These are phyloP conservation scores for Horisme vitalbata DNA, from an alignment of 2,888 invertebrate genomes.

Conservation along the genomic window DNA sequence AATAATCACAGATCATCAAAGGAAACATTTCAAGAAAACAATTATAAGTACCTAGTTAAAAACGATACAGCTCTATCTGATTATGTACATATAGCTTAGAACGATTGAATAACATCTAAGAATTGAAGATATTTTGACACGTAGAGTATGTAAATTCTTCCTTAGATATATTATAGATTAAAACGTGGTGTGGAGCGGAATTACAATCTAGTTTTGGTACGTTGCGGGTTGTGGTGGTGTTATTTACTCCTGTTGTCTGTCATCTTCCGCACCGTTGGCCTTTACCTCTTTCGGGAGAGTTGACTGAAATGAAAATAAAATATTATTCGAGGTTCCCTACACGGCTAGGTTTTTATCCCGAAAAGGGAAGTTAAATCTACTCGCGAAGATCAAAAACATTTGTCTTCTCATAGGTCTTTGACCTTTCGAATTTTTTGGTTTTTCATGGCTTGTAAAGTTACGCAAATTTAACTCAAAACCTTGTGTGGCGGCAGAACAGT, in stretches of 20 bases:
- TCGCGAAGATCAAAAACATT: too few species aligned
- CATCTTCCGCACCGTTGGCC: constrained; percentile 68
- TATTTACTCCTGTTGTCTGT: constrained; percentile 70
- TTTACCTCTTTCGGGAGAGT: constrained; percentile 74
- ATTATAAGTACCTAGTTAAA: constrained; percentile 32
- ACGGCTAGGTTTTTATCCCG: too few species aligned
- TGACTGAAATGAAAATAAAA: constrained; percentile 57
- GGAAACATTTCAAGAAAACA: constrained; percentile 24
- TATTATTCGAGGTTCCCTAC: too few species aligned
- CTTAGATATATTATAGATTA: constrained; percentile 44
- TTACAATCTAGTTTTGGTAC: constrained; percentile 48
- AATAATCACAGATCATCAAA: constrained; percentile 41
- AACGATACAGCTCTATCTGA: constrained; percentile 58
- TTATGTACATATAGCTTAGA: constrained; percentile 76
- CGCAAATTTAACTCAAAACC: too few species aligned
- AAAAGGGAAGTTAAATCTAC: too few species aligned
- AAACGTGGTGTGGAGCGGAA: constrained; percentile 55
- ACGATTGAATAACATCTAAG: constrained; percentile 64
- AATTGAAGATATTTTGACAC: constrained; percentile 57
- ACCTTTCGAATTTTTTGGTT: too few species aligned
- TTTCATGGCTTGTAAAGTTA: too few species aligned
- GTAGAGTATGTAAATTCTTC: constrained; percentile 42
- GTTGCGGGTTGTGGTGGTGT: constrained; percentile 42
- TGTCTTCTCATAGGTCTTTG: too few species aligned
- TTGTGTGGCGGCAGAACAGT: too few species aligned